Evolutionary conservation across 2,888 invertebrate genomes (phyloP), one percentile per base, ranked within the genome.

Genomic region (Drosophila borborema): DNA sequence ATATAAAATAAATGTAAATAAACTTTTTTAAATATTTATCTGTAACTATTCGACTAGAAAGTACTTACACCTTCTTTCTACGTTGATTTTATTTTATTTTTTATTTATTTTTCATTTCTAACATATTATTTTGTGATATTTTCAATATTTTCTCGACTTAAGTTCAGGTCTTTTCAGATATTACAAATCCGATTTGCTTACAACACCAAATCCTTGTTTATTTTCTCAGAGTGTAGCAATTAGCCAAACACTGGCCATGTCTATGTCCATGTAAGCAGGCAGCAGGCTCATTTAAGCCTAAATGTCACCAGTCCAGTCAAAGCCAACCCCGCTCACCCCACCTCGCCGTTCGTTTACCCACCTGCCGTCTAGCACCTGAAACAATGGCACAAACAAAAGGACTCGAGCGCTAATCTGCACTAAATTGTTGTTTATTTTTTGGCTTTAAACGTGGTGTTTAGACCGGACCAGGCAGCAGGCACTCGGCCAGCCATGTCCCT

Each of bases 341-440:
- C 8, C 20, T 48, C 43, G n/a, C 55, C 40, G 6, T 4, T 28
- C 20, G 49, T 45, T 49, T 40, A 18, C 38, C 63, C 48, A 49
- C 43, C 74, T 62, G 40, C 70, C 48, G 56, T 65, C 58, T 49
- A 46, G 60, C 69, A 49, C 66, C 61, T 63, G 72, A 74, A 82
- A 86, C 86, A 86, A 86, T 78, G 84, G 85, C 78, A 70, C 74
- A 87, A 87, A 89, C 84, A 81, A 78, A 85, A 67, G 86, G 69
- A 72, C 74, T 66, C 62, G 31, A 64, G 71, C 71, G 83, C 80
- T 86, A 86, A 86, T 89, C 89, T 89, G 43, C 83, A 87, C 89
- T 87, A 89, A 86, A 86, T 87, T 86, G 89, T 86, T 86, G 89
- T 86, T 86, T 89, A 85, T 89, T 86, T 86, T 89, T 89, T 81